Evolutionary conservation across 92 coral and sea anemone genomes (phyloP).

Genomic region (Zoanthus sansibaricus): DNA sequence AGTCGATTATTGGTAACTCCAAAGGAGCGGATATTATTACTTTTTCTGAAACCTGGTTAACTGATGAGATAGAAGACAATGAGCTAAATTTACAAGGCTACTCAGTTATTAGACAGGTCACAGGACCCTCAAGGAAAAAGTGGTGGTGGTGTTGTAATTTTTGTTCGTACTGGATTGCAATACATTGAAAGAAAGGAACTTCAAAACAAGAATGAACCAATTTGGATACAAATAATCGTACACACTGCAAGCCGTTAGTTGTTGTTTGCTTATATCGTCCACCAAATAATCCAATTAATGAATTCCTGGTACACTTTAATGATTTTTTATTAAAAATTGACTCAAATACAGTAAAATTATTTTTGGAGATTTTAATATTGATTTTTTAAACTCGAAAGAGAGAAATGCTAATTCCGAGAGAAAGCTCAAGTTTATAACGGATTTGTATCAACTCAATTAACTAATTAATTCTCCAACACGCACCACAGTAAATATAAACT

Average conservation of each 20-base stretch:
- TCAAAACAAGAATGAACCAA: not conserved
- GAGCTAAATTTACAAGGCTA: constrained; percentile 37
- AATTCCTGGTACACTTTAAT: too few relatives aligned
- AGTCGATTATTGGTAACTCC: not conserved
- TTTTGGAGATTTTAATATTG: too few relatives aligned
- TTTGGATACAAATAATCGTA: constrained; percentile 4
- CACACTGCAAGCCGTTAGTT: not conserved
- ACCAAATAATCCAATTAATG: too few relatives aligned
- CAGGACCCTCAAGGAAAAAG: constrained; percentile 30
- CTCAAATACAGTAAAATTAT: too few relatives aligned
- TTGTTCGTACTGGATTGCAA: not conserved
- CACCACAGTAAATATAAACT: too few relatives aligned
- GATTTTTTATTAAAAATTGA: too few relatives aligned
- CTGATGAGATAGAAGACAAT: constrained; percentile 38
- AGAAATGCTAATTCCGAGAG: too few relatives aligned
- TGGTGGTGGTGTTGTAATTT: constrained; percentile 39
- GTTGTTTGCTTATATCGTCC: not conserved
- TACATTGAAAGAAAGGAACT: not conserved
- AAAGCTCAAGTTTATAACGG: too few relatives aligned
- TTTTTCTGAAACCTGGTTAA: constrained; percentile 42
- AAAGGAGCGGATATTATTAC: not conserved
- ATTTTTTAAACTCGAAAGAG: too few relatives aligned
- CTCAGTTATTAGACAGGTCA: constrained; percentile 31
- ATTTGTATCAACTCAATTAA: too few relatives aligned
- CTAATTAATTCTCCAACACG: too few relatives aligned